These are phyloP conservation scores for Nemotelus pantherinus DNA, from an alignment of 2,888 invertebrate genomes.

Conservation along the genomic window DNA sequence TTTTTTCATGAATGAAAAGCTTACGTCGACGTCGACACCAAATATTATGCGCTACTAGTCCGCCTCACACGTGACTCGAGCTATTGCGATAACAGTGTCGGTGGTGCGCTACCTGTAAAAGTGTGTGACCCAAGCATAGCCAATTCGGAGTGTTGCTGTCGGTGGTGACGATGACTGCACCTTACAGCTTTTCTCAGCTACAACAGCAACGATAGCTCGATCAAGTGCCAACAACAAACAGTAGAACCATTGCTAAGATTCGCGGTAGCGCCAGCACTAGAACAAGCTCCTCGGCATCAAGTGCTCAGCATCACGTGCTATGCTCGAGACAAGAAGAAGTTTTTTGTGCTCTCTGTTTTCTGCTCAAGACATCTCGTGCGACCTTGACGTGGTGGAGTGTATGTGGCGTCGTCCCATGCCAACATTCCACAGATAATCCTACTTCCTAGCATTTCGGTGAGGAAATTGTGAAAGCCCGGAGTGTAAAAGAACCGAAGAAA, in stretches of 20 bases:
- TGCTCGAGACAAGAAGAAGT: constrained; percentile 16
- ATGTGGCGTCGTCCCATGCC: constrained; percentile 16
- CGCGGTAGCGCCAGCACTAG: constrained; percentile 21
- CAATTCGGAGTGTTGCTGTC: constrained; percentile 19
- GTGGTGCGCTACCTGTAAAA: constrained; percentile 21
- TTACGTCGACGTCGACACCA: constrained; percentile 28
- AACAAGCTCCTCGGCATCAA: constrained; percentile 25
- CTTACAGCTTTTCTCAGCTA: constrained; percentile 16
- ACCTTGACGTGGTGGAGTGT: constrained; percentile 35
- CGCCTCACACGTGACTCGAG: constrained; percentile 34
- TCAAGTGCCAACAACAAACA: constrained; percentile 5
- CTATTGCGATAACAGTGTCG: constrained; percentile 24
- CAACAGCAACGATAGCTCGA: constrained; percentile 10
- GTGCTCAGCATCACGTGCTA: constrained; percentile 30
- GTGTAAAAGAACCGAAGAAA: neutral
- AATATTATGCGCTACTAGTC: constrained; percentile 29
- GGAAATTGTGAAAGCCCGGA: constrained; percentile 22
- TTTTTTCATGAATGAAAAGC: constrained; percentile 45
- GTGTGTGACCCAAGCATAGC: constrained; percentile 22
- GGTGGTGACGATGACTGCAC: neutral
- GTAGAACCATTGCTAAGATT: constrained; percentile 27
- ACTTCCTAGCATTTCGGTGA: constrained; percentile 23
- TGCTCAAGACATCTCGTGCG: constrained; percentile 37
- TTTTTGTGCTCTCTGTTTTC: constrained; percentile 34
- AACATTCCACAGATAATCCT: constrained; percentile 23